Conservation (phyloP, 2,113 vertebrate genomes). For the Todiramphus chloris region DNA sequence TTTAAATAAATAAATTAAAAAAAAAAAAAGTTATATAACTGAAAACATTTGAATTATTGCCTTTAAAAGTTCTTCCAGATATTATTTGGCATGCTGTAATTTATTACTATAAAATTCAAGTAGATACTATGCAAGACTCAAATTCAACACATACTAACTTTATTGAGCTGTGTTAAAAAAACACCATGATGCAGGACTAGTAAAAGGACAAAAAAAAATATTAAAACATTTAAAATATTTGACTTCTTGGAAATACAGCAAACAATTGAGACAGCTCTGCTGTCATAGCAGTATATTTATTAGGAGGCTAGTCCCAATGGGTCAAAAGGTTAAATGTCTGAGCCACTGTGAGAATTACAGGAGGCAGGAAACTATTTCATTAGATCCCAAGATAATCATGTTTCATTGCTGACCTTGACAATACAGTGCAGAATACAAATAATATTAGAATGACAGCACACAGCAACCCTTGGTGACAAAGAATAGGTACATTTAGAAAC, state of each 20-base stretch:
- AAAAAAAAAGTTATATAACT: not conserved
- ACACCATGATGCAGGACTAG: accelerated
- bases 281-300: slow-evolving; percentile 19
- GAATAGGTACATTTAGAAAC: not conserved
- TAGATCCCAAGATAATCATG: slow-evolving; percentile 37
- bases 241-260: not conserved
- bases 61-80: not conserved
- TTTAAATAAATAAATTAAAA: too few relatives aligned
- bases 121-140: not conserved
- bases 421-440: not conserved
- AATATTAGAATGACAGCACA: slow-evolving; percentile 29
- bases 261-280: not conserved
- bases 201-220: not conserved
- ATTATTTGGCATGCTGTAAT: not conserved
- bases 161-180: not conserved
- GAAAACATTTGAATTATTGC: not conserved
- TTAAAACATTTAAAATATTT: not conserved
- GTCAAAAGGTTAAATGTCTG: slow-evolving; percentile 55
- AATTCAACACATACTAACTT: not conserved
- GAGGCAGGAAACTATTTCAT: slow-evolving; percentile 47
- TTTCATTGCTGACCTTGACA: slow-evolving; percentile 16
- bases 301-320: not conserved
- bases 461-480: not conserved
- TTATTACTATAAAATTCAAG: not conserved
- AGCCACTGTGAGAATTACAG: slow-evolving; percentile 1